Evolutionary conservation across 2,113 vertebrate genomes (phyloP), one percentile per base, ranked within the genome.

Genomic region (Gymnocephalus cernua): DNA sequence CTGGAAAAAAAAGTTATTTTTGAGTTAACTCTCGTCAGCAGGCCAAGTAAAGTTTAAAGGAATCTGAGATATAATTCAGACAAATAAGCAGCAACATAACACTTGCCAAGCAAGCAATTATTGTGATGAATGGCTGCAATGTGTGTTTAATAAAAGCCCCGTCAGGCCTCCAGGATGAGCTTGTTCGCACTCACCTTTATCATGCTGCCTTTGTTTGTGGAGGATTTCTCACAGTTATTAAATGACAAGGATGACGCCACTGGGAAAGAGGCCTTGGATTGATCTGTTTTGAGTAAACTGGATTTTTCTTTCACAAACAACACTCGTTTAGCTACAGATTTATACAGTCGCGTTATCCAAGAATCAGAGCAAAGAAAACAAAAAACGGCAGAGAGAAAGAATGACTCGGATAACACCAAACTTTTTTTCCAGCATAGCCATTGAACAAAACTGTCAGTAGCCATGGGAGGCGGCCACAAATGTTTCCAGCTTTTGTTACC

Each of bases 401-500:
- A 78, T 62, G 58, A 80, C 66, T 79, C 54, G 12, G 74, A 79
- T 70, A 51, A 82, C 29, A 41, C 32, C 83, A 79, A 90, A 88
- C 80, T 90, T 86, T 91, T 91, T 84, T 89, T 84, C 56, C 3
- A 4, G 65, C 64, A 1, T 64, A 86, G 45, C 65, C 70, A 83
- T 91, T 85, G 44, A 82, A 54, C 76, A 66, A 61, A 56, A 69
- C 32, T 53, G 67, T 38, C 84, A 65, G 90, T 87, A 77, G 82
- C 88, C 78, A 79, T 75, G 91, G 92, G 89, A 91, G 88, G 82
- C 89, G 54, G 79, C 71, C 78, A 47, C 89, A 86, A 88, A 89
- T 84, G 89, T 88, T 92, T 93, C 88, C 91, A 89, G 86, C 91
- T 91, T 93, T 94, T 94, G 91, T 95, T 88, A 35, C 62, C 11